phyloP scores from a whole-genome alignment of 1,140 invertebrate genomes.

The Cyclina sinensis region DNA sequence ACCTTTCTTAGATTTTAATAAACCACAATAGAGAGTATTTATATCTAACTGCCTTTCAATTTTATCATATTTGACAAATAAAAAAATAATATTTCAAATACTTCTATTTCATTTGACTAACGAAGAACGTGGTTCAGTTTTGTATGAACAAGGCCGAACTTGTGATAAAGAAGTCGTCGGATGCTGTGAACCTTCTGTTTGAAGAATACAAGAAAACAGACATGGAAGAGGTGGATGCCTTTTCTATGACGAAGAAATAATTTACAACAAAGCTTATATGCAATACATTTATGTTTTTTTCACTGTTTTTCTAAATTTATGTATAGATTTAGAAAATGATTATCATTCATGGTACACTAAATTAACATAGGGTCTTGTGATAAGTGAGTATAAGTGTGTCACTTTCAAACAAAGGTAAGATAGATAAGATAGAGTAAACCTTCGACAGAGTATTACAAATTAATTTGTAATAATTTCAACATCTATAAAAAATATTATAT shows the following conservation, averaged over 20 bases:
- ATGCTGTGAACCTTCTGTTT: slow-evolving; percentile 25
- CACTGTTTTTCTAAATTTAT: background rate
- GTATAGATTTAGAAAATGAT: background rate
- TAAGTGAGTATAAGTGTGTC: background rate
- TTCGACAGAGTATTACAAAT: too few species aligned
- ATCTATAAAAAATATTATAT: too few species aligned
- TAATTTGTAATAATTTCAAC: too few species aligned
- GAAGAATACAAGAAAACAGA: slow-evolving; percentile 17
- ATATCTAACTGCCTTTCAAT: too few species aligned
- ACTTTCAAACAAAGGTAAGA: too few species aligned
- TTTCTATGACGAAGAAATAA: too few species aligned
- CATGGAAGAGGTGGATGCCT: background rate
- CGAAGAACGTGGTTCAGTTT: slow-evolving; percentile 24
- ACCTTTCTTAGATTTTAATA: background rate
- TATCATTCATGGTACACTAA: background rate
- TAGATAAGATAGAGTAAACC: too few species aligned
- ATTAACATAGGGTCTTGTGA: background rate
- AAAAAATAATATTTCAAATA: too few species aligned
- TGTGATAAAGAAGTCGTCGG: background rate
- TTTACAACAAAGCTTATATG: too few species aligned
- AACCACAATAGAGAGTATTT: background rate
- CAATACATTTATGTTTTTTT: too few species aligned
- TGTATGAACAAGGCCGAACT: background rate
- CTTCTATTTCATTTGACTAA: too few species aligned
- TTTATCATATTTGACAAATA: too few species aligned